phyloP scores from a whole-genome alignment of 2,797 vertebrate genomes.

The Lates japonicus region DNA sequence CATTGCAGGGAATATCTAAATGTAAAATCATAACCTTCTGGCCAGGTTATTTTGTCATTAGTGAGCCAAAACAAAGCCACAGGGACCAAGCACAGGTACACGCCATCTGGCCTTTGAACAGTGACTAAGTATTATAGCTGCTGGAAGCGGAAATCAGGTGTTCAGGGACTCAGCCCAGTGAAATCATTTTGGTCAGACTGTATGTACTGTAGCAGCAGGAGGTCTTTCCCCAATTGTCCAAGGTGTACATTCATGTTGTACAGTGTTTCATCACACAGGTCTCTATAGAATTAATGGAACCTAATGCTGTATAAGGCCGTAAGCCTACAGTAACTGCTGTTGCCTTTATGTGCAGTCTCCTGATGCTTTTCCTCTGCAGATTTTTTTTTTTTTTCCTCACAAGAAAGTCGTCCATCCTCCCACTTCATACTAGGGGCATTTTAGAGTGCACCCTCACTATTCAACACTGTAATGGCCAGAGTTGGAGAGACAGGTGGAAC shows the following conservation, averaged over 20 bases:
- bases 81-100: slow-evolving; percentile 22
- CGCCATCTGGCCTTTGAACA: slow-evolving; percentile 47
- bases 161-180: slow-evolving; percentile 9
- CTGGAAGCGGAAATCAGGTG: slow-evolving; percentile 13
- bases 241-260: slow-evolving; percentile 3
- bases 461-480: slow-evolving; percentile 30
- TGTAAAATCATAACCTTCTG: slow-evolving; percentile 22
- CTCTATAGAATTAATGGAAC: background rate
- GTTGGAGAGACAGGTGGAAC: slow-evolving; percentile 43
- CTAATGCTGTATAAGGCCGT: background rate
- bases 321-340: background rate
- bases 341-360: background rate
- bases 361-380: slow-evolving; percentile 16
- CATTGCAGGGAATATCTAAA: too few relatives aligned
- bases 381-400: background rate
- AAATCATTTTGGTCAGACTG: slow-evolving; percentile 19
- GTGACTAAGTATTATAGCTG: slow-evolving; percentile 34
- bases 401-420: background rate
- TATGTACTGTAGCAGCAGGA: slow-evolving; percentile 12
- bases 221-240: slow-evolving; percentile 1
- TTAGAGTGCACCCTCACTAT: slow-evolving; percentile 28
- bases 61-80: slow-evolving; percentile 22
- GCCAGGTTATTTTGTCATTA: slow-evolving; percentile 15
- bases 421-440: slow-evolving; percentile 5
- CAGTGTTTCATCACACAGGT: background rate